A percentile compares a stretch with the other conserved stretches of the same genome.
phyloP scores from a whole-genome alignment of 2,797 vertebrate species.

The Gallirallus australis region DNA sequence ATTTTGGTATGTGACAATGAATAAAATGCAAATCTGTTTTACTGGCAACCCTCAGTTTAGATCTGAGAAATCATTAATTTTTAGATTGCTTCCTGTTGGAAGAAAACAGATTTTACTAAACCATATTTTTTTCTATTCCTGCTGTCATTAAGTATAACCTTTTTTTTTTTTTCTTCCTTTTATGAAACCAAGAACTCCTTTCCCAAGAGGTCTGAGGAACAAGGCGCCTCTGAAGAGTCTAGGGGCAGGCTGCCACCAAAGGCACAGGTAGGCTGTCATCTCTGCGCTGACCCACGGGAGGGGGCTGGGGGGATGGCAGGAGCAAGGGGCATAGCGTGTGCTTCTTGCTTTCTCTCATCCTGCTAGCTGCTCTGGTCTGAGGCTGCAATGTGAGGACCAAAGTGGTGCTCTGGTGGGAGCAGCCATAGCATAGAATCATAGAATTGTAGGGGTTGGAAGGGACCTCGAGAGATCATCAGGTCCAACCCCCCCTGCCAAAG shows the following conservation, averaged over 20 bases:
- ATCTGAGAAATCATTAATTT: conserved; percentile 42
- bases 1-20: conserved; percentile 61
- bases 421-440: neutral
- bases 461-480: too few species aligned
- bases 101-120: conserved; percentile 22
- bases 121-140: neutral
- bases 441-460: too few species aligned
- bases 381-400: neutral
- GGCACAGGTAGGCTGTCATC: neutral
- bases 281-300: fast-evolving
- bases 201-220: neutral
- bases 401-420: neutral
- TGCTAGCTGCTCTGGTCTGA: neutral
- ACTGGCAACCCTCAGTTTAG: conserved; percentile 34
- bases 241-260: neutral
- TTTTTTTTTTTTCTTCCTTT: neutral
- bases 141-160: neutral
- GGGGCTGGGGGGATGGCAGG: neutral
- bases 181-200: neutral
- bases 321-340: neutral
- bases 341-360: fast-evolving
- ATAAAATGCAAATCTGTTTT: conserved; percentile 53
- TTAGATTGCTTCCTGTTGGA: conserved; percentile 18
- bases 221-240: neutral
- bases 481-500: too few species aligned